Percentiles rank a stretch among this genome's conserved stretches.
These are phyloP conservation scores for Caiman crocodilus DNA, from an alignment of 2,797 vertebrate species.

Conservation along the genomic window DNA sequence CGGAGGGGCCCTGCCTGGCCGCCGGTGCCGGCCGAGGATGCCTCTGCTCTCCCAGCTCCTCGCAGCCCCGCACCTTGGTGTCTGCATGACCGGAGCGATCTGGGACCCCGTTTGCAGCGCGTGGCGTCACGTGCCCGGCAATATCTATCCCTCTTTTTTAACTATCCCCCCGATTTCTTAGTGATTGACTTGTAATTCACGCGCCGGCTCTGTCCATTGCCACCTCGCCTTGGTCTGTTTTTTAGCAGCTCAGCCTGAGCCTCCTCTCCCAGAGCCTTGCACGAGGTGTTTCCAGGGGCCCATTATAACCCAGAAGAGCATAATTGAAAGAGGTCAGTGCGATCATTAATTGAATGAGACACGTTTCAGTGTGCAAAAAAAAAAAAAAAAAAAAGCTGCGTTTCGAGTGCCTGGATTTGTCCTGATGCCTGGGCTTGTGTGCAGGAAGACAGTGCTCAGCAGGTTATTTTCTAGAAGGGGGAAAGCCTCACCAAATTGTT, in stretches of 20 bases:
- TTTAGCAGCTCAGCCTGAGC: too few species aligned
- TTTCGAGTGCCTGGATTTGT: not conserved
- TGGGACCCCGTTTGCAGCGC: not conserved
- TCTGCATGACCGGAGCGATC: not conserved
- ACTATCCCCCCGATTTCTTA: not conserved
- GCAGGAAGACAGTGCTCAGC: not conserved
- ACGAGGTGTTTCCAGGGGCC: not conserved
- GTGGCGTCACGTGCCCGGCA: not conserved
- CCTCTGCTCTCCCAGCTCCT: too few species aligned
- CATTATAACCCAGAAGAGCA: not conserved
- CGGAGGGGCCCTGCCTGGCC: too few species aligned
- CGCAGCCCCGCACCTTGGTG: not conserved
- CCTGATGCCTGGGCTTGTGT: too few species aligned
- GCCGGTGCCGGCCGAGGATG: too few species aligned
- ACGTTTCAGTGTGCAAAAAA: not conserved
- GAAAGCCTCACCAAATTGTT: conserved; percentile 39
- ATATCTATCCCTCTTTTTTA: not conserved
- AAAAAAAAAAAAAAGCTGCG: not conserved
- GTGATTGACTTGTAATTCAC: not conserved
- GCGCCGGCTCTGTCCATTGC: not conserved
- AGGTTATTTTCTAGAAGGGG: conserved; percentile 12
- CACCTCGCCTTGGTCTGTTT: not conserved
- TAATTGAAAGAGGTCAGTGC: not conserved
- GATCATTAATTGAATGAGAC: too few species aligned
- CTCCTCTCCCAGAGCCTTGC: too few species aligned